phyloP scores from a whole-genome alignment of 1,140 invertebrate species.

The Drosophila sp. region DNA sequence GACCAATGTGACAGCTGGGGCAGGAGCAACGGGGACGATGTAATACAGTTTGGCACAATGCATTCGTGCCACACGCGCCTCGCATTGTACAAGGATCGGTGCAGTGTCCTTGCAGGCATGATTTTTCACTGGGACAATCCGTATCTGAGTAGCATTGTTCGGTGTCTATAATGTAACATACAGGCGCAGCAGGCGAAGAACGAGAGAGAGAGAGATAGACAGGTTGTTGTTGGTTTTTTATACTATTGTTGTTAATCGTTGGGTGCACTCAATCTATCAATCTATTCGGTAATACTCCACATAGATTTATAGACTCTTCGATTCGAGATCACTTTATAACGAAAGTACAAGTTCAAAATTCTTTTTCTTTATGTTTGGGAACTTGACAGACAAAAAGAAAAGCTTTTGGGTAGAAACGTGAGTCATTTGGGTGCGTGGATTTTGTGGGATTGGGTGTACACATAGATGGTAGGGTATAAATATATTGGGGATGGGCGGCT shows the following conservation, averaged over 20 bases:
- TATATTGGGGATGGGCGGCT: slow-evolving; percentile 27
- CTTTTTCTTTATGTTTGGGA: slow-evolving; percentile 18
- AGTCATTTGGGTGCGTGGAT: slow-evolving; percentile 22
- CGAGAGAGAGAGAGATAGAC: slow-evolving; percentile 78
- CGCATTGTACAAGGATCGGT: slow-evolving; percentile 94
- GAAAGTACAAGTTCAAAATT: slow-evolving; percentile 41
- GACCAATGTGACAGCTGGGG: slow-evolving; percentile 93
- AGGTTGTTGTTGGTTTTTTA: slow-evolving; percentile 72
- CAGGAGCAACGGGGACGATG: slow-evolving; percentile 94
- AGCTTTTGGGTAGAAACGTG: slow-evolving; percentile 46
- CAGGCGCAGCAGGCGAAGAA: slow-evolving; percentile 57
- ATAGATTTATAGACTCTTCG: slow-evolving; percentile 31
- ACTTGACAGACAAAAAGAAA: slow-evolving; percentile 33
- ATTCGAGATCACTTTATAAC: slow-evolving; percentile 27
- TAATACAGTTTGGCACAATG: slow-evolving; percentile 92
- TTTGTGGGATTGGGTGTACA: slow-evolving; percentile 33
- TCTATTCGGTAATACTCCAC: slow-evolving; percentile 47
- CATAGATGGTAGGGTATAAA: slow-evolving; percentile 29
- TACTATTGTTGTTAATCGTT: slow-evolving; percentile 70
- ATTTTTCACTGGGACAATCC: slow-evolving; percentile 95
- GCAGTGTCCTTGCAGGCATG: slow-evolving; percentile 94
- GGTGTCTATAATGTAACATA: slow-evolving; percentile 88
- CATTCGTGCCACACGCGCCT: slow-evolving; percentile 94
- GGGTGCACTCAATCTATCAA: slow-evolving; percentile 73
- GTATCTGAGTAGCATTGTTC: slow-evolving; percentile 94